Percentiles rank a stretch among this genome's conserved stretches.
Conservation (phyloP, 2,797 vertebrate species). For the Poecilia wingei region DNA sequence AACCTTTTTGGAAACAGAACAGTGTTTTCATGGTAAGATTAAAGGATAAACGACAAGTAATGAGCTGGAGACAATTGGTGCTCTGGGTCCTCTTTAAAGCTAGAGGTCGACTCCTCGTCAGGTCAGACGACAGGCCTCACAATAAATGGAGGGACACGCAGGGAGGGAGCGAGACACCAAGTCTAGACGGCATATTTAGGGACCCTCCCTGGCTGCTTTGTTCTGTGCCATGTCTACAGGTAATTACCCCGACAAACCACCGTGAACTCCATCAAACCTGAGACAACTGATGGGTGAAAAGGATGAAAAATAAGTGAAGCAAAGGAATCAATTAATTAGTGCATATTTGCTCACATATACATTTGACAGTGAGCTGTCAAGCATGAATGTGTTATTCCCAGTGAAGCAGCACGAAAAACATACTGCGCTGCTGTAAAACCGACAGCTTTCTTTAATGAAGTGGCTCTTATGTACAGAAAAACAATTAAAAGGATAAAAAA, state of each 20-base stretch:
- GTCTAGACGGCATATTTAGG: constrained; percentile 82
- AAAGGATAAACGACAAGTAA: constrained; percentile 49
- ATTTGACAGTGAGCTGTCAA: constrained; percentile 5
- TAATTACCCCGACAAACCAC: constrained; percentile 81
- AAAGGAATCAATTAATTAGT: constrained; percentile 16
- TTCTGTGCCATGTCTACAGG: constrained; percentile 81
- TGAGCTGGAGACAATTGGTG: constrained; percentile 52
- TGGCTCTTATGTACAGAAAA: too few species aligned
- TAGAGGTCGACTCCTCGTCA: constrained; percentile 53
- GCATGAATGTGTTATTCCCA: constrained; percentile 2
- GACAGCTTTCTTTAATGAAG: constrained; percentile 5
- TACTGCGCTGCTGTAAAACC: constrained; percentile 40
- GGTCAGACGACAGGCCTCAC: constrained; percentile 71
- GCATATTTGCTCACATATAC: constrained; percentile 4
- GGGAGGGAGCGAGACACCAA: constrained; percentile 74
- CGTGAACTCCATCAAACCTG: constrained; percentile 59
- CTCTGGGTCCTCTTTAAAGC: constrained; percentile 61
- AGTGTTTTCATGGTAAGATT: constrained; percentile 21
- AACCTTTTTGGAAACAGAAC: constrained; percentile 4
- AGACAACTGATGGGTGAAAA: constrained; percentile 41
- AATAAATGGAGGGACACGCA: constrained; percentile 66
- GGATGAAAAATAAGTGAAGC: constrained; percentile 32
- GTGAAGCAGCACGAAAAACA: constrained; percentile 14
- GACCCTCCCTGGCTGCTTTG: constrained; percentile 82
- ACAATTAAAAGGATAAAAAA: too few species aligned